Conservation (phyloP, 2,797 vertebrate species). For the Micrastur ruficollis region DNA sequence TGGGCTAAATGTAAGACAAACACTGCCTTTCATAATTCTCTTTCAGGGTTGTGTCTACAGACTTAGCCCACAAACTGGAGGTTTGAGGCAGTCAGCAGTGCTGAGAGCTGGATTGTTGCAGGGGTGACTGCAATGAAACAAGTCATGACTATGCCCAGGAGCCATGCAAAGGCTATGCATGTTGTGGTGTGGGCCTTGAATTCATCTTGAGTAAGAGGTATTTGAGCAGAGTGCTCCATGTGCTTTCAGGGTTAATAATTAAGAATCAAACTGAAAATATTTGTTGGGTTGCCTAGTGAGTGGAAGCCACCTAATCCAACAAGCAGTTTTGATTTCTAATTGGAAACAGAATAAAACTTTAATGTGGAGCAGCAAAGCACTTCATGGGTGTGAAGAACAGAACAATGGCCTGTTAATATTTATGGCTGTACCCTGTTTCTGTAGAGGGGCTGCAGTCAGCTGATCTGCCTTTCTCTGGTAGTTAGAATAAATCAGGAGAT, state of each 20-base stretch:
- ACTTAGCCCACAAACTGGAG: neutral
- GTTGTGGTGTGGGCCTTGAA: neutral
- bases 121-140: neutral
- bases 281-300: neutral
- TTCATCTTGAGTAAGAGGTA: neutral
- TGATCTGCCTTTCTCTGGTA: neutral
- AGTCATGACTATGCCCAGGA: neutral
- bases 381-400: neutral
- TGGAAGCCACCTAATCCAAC: neutral
- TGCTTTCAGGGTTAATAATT: neutral
- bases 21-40: neutral
- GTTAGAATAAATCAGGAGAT: neutral
- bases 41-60: neutral
- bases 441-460: neutral
- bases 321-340: neutral
- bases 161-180: fast-evolving
- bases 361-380: neutral
- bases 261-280: neutral
- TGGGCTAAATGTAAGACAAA: neutral
- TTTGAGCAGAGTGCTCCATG: neutral
- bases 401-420: neutral
- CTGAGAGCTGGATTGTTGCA: neutral
- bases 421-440: neutral
- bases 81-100: neutral
- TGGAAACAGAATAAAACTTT: neutral